Evolutionary conservation across 2,888 invertebrate genomes (phyloP).

Genomic region (Operophtera brumata): DNA sequence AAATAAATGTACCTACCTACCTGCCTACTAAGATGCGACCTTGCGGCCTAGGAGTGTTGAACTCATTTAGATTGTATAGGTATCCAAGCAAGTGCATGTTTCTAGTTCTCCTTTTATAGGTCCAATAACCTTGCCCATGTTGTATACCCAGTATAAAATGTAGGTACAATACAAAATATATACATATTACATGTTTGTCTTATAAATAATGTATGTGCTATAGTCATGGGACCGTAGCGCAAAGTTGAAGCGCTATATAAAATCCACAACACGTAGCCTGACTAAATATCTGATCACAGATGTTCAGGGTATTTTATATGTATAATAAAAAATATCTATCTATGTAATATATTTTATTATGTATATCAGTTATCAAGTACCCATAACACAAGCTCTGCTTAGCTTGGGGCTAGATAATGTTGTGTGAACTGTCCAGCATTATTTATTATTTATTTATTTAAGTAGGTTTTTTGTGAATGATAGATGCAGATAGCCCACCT

Average conservation of each 20-base stretch:
- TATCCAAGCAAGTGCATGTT: not conserved
- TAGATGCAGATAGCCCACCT: too few species aligned
- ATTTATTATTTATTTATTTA: too few species aligned
- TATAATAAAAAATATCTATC: too few species aligned
- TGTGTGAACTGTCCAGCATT: too few species aligned
- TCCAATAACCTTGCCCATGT: not conserved
- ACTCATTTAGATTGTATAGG: not conserved
- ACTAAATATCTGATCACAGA: not conserved
- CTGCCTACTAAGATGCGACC: not conserved
- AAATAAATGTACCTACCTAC: not conserved
- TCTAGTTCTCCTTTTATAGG: not conserved
- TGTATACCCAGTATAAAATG: not conserved
- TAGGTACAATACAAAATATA: not conserved
- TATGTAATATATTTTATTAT: too few species aligned
- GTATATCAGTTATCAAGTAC: too few species aligned
- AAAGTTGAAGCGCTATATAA: not conserved
- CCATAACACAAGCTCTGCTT: too few species aligned
- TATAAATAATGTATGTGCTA: not conserved
- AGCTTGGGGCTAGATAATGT: too few species aligned
- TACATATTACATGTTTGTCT: not conserved
- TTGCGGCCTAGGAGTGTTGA: not conserved
- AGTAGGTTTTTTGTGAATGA: too few species aligned
- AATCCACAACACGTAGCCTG: not conserved
- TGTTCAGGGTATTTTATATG: too few species aligned
- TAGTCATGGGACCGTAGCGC: not conserved